Evolutionary conservation across 35 echinoderm and acorn worm species (phyloP), one percentile per base, ranked within the genome.

Genomic region (Strongylocentrotus purpuratus): DNA sequence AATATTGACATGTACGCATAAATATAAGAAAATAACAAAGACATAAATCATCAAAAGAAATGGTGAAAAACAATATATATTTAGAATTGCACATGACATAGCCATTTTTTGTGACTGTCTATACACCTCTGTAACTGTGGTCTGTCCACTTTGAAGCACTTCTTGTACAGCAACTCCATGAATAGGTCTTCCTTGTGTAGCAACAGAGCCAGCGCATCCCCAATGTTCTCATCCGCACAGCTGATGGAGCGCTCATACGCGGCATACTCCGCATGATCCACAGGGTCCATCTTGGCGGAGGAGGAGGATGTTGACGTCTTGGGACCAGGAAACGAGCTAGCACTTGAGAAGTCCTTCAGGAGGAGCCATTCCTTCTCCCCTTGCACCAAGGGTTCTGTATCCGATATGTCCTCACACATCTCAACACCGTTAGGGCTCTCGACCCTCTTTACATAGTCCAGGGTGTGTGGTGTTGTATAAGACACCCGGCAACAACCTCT

Each of bases 101-200:
- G 48, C 91, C 91, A 93, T 93, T n/a, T 47, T 45, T 93, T 93
- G 46, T 93, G 91, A 14, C 22, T 33, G 13, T 93, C 48, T 50
- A 93, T 93, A 93, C 91, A 93, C 91, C 91, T 93, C 91, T 93
- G 45, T 5, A 93, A 46, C 91, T 46, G 46, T 5, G 91, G 91
- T 58, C 48, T 47, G 91, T 93, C 91, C 22, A 45, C 45, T 47
- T 58, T 58, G 48, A 20, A 50, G 17, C 33, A 32, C 48, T 93
- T 93, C 91, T 93, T 93, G 48, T 55, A 58, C 28, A 93, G 4
- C 2, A n/a, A 18, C 17, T 93, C 91, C 48, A 58, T 93, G 91
- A 93, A 93, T 2, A 58, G 46, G 33, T 46, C 48, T 58, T 93
- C 91, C 45, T 15, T 78, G 65, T n/a, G 8, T 78, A 78, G 8